A percentile compares a stretch with the other conserved stretches of the same genome.
These are phyloP conservation scores for Himalopsyche kuldschensis DNA, from an alignment of 2,888 invertebrate genomes.

Conservation along the genomic window DNA sequence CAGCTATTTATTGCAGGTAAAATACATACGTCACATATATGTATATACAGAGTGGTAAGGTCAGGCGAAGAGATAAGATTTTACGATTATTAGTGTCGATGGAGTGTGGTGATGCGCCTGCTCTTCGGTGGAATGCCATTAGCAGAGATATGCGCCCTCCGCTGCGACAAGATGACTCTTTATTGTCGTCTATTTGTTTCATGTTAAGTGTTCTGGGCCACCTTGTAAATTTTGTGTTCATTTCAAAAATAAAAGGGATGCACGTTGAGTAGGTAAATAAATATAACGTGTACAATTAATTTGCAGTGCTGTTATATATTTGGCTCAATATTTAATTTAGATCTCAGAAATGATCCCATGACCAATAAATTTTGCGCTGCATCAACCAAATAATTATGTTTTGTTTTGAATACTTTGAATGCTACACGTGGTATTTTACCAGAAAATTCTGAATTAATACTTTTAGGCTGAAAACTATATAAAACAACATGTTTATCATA, in stretches of 20 bases:
- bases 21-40: neutral
- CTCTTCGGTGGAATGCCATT: neutral
- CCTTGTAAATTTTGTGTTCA: neutral
- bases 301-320: too few relatives aligned
- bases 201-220: neutral
- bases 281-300: too few relatives aligned
- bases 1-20: neutral
- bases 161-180: neutral
- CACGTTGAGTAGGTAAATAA: neutral
- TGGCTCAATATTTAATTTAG: too few relatives aligned
- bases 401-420: too few relatives aligned
- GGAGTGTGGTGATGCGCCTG: neutral
- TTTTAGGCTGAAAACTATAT: too few relatives aligned
- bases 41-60: neutral
- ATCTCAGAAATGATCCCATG: too few relatives aligned
- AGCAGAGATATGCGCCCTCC: neutral
- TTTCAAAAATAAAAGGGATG: neutral
- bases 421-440: too few relatives aligned
- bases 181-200: neutral
- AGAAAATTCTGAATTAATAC: too few relatives aligned
- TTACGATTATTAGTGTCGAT: neutral
- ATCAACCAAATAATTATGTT: too few relatives aligned
- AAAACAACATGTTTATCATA: too few relatives aligned
- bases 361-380: too few relatives aligned
- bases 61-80: neutral